phyloP scores from a whole-genome alignment of 2,113 vertebrate genomes.

The Chloroceryle aenea region DNA sequence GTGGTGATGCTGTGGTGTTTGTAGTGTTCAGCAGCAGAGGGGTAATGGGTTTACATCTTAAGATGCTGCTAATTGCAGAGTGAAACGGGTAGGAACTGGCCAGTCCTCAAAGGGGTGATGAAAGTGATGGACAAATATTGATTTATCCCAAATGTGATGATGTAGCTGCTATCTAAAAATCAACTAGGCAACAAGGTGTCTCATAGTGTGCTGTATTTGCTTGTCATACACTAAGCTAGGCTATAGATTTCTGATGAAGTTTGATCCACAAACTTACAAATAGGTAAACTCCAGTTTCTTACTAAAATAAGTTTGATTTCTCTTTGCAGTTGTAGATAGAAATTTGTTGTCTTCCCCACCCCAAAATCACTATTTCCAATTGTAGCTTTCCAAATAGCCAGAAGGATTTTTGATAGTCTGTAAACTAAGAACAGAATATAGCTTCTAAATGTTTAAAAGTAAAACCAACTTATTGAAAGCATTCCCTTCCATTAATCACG shows the following conservation, averaged over 20 bases:
- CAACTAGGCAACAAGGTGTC: neutral
- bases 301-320: neutral
- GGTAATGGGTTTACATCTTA: neutral
- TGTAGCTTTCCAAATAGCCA: neutral
- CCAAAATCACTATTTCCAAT: neutral
- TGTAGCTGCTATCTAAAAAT: neutral
- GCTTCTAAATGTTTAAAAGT: slow-evolving; percentile 13
- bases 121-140: neutral
- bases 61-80: neutral
- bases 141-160: accelerated
- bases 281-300: neutral
- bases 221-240: neutral
- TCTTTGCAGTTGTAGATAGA: neutral
- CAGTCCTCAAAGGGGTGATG: neutral
- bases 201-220: neutral
- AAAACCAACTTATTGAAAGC: slow-evolving; percentile 4
- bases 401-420: neutral
- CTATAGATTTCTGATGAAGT: neutral
- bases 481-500: slow-evolving; percentile 59
- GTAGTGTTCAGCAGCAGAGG: neutral
- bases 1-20: neutral
- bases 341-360: neutral
- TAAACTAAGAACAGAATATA: neutral
- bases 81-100: neutral
- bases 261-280: neutral